phyloP scores from a whole-genome alignment of 2,797 vertebrate species.

The Jordanella pulchra region DNA sequence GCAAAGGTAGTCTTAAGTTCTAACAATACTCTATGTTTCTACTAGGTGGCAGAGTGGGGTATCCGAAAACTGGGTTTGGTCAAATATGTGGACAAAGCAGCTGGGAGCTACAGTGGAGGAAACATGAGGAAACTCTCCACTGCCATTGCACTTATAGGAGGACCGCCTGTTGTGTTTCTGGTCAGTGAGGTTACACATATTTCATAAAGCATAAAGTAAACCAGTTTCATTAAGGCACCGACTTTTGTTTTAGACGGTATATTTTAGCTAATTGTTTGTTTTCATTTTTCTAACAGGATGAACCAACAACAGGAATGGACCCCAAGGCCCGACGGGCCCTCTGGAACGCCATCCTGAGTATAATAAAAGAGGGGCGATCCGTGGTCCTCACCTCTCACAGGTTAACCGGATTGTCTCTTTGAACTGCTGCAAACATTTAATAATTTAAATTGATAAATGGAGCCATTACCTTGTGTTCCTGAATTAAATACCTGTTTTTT shows the following conservation, averaged over 20 bases:
- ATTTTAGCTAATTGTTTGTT: conserved; percentile 38
- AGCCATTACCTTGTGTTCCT: background rate
- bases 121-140: conserved; percentile 97
- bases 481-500: background rate
- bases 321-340: conserved; percentile 94
- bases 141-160: conserved; percentile 95
- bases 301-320: conserved; percentile 99
- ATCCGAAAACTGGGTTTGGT: conserved; percentile 85
- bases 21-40: background rate
- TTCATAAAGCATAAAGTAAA: background rate
- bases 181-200: conserved; percentile 77
- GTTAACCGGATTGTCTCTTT: conserved; percentile 54
- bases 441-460: background rate
- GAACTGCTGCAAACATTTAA: background rate
- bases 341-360: conserved; percentile 94
- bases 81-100: conserved; percentile 86
- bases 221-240: background rate
- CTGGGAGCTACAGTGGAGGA: conserved; percentile 95
- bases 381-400: conserved; percentile 98
- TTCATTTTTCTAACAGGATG: conserved; percentile 81
- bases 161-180: conserved; percentile 96
- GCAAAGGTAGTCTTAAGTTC: background rate
- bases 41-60: conserved; percentile 95
- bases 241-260: background rate
- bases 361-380: conserved; percentile 95